These are phyloP conservation scores for Aphelocoma californica DNA, from an alignment of 2,797 vertebrate species.

Conservation along the genomic window DNA sequence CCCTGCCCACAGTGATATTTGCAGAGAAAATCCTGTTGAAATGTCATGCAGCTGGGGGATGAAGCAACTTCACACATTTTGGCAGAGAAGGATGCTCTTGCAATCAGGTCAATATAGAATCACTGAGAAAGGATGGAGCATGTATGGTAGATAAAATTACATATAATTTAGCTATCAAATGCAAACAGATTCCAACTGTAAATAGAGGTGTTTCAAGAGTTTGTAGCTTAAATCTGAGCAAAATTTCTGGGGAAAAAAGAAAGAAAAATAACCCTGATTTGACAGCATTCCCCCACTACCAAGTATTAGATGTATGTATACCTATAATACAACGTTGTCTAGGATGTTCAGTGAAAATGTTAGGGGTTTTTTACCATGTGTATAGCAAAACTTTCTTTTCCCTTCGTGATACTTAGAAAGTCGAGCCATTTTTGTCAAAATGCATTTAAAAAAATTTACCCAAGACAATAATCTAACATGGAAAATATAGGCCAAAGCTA, in stretches of 20 bases:
- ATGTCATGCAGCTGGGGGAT: not conserved
- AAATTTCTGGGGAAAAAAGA: not conserved
- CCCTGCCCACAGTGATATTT: not conserved
- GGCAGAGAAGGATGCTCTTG: not conserved
- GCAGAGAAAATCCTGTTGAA: not conserved
- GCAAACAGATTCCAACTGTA: not conserved
- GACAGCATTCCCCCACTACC: not conserved
- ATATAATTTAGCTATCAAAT: not conserved
- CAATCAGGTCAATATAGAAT: not conserved
- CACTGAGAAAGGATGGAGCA: not conserved
- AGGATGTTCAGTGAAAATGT: not conserved
- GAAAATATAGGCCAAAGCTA: not conserved
- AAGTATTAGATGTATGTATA: not conserved
- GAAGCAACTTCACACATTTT: not conserved
- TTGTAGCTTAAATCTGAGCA: not conserved
- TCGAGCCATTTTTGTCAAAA: not conserved
- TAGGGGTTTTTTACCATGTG: accelerated
- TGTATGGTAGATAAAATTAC: not conserved
- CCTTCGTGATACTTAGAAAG: not conserved
- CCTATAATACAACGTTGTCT: not conserved
- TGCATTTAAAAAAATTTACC: not conserved
- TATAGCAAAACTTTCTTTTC: not conserved
- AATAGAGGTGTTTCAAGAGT: not conserved
- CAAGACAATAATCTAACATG: not conserved
- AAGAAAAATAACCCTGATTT: not conserved